A percentile compares a stretch with the other conserved stretches of the same genome.
These are phyloP conservation scores for Brachyrhaphis roseni DNA, from an alignment of 2,797 vertebrate genomes.

Conservation along the genomic window DNA sequence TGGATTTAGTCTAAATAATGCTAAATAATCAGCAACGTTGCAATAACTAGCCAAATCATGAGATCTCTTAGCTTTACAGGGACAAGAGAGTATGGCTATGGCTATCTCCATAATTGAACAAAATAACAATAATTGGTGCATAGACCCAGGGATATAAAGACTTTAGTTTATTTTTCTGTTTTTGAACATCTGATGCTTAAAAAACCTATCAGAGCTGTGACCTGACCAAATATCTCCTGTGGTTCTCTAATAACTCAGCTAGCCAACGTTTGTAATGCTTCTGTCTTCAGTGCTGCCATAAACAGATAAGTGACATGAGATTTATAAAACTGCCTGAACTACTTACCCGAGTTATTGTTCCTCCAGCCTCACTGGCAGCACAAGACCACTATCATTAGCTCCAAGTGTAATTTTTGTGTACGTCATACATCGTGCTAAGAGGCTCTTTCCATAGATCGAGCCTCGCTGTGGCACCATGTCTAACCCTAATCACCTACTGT, in stretches of 20 bases:
- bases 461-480: constrained; percentile 67
- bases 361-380: constrained; percentile 35
- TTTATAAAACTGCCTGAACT: constrained; percentile 24
- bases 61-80: neutral
- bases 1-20: neutral
- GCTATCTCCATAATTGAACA: neutral
- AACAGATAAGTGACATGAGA: constrained; percentile 28
- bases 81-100: no score
- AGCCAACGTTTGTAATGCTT: constrained; percentile 11
- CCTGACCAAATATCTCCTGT: neutral
- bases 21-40: no score
- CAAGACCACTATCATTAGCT: constrained; percentile 29
- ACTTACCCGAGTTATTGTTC: constrained; percentile 27
- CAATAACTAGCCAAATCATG: neutral
- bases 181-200: neutral
- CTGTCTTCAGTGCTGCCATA: constrained; percentile 20
- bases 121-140: neutral
- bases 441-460: constrained; percentile 75
- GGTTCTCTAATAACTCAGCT: neutral
- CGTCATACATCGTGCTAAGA: constrained; percentile 72
- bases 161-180: neutral
- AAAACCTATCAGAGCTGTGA: neutral
- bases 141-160: neutral
- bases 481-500: constrained; percentile 75
- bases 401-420: constrained; percentile 31